Percentiles rank a stretch among this genome's conserved stretches.
phyloP scores from a whole-genome alignment of 2,888 invertebrate genomes.

The Caenorhabditis drosophilae region DNA sequence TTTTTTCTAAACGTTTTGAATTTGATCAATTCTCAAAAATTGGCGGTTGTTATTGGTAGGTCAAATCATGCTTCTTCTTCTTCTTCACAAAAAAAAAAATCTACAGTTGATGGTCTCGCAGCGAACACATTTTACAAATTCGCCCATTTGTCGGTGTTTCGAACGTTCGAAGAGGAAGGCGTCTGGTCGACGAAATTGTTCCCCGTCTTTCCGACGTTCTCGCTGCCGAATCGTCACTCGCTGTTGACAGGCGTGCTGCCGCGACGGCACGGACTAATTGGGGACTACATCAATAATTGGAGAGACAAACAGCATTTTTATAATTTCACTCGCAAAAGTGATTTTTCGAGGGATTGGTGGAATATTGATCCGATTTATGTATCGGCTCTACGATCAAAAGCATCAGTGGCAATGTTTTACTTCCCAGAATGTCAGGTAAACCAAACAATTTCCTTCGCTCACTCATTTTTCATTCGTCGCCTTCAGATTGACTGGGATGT shows the following conservation, averaged over 20 bases:
- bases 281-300: conserved; percentile 44
- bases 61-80: not conserved
- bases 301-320: conserved; percentile 41
- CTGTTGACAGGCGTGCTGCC: conserved; percentile 48
- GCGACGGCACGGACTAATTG: conserved; percentile 48
- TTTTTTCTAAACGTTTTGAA: too few relatives aligned
- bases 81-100: not conserved
- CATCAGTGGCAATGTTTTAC: conserved; percentile 51
- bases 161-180: conserved; percentile 51
- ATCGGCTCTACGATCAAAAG: conserved; percentile 37
- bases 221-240: conserved; percentile 50
- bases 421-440: conserved; percentile 55
- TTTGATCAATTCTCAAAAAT: conserved; percentile 11
- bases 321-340: conserved; percentile 41
- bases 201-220: conserved; percentile 51
- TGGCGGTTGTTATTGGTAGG: conserved; percentile 24
- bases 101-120: conserved; percentile 48
- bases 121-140: conserved; percentile 49
- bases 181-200: conserved; percentile 48
- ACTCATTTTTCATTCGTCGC: too few relatives aligned
- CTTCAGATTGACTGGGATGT: conserved; percentile 45
- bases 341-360: conserved; percentile 52
- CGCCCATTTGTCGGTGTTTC: conserved; percentile 40
- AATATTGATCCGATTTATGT: conserved; percentile 47
- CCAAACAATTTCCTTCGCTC: too few relatives aligned